Evolutionary conservation across 1,140 invertebrate species (phyloP).

Genomic region (Drosophila pandora): DNA sequence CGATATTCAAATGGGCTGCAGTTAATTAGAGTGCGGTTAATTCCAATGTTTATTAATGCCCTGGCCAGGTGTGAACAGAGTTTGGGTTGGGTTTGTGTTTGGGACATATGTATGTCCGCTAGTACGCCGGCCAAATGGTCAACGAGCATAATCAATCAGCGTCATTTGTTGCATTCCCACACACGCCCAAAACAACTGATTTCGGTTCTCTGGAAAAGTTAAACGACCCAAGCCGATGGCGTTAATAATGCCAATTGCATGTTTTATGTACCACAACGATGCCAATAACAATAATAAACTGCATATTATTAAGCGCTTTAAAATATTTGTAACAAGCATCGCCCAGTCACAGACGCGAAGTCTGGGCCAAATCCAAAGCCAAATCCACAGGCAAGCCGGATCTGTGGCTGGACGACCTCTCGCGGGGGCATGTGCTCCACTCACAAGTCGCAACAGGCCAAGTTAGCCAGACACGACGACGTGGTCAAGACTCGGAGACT

Average conservation of each 20-base stretch:
- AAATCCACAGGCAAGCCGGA: slow-evolving; percentile 55
- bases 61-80: slow-evolving; percentile 74
- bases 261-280: slow-evolving; percentile 74
- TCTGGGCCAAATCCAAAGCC: slow-evolving; percentile 44
- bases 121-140: slow-evolving; percentile 8
- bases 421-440: slow-evolving; percentile 67
- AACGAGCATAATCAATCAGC: slow-evolving; percentile 66
- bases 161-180: slow-evolving; percentile 70
- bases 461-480: slow-evolving; percentile 59
- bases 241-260: slow-evolving; percentile 81
- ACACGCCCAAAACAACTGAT: slow-evolving; percentile 47
- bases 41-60: slow-evolving; percentile 74
- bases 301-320: slow-evolving; percentile 80
- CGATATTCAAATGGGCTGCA: slow-evolving; percentile 47
- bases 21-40: slow-evolving; percentile 77
- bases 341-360: slow-evolving; percentile 33
- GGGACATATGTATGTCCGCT: neutral
- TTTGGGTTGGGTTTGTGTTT: slow-evolving; percentile 24
- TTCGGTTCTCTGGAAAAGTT: slow-evolving; percentile 45
- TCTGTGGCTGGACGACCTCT: slow-evolving; percentile 71
- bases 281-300: slow-evolving; percentile 79
- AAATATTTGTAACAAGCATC: slow-evolving; percentile 72
- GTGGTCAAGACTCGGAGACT: slow-evolving; percentile 48
- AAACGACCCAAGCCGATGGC: slow-evolving; percentile 68
- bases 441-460: slow-evolving; percentile 23